Base-by-base conservation (phyloP, 1,140 invertebrate genomes). In the Tetramorium simillimum region DNA sequence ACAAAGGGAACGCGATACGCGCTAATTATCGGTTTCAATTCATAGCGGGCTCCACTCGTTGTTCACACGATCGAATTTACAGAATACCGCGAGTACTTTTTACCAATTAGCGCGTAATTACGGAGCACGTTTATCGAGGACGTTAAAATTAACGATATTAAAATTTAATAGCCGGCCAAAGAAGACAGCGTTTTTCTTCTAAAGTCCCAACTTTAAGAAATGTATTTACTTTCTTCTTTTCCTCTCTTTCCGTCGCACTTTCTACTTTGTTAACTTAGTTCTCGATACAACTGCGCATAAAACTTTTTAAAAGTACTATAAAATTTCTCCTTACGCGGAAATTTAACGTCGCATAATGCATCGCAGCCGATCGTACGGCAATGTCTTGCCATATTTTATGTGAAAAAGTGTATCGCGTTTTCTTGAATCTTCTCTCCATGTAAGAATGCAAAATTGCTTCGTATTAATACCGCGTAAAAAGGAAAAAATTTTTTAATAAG, bases 221-320 rank as follows among this genome's bases (percentile, higher is more conserved):
- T 37, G 51, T 60, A 73, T 60, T 73, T 72, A 73, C 46, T 86
- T 49, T 87, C 37, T 65, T 53, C 56, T 33, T 56, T 46, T 24
- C 65, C 82, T 16, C 43, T 69, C 69, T 86, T 37, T 24, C 28
- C 5, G 1, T 80, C 76, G 56, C 75, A 69, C 62, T 80, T 67
- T 86, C 37, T 81, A 86, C 85, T 86, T 69, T 86, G 62, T 86
- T 80, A 81, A 81, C 77, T 86, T 51, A 72, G 18, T 69, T 67
- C 75, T 40, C 62, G 40, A 33, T 56, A 49, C 75, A 81, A 86
- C 62, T 81, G 62, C 24, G 63, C 63, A 24, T 81, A 69, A 67
- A 67, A 81, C 49, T 80, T 53, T 58, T 69, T 60, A 18, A 49
- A 84, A 84, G 53, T 75, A 51, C 46, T 51, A 62, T 40, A 73